Percentiles rank a stretch among this genome's conserved stretches.
Conservation (phyloP, 2,888 invertebrate species). For the Ectemnius cavifrons region DNA sequence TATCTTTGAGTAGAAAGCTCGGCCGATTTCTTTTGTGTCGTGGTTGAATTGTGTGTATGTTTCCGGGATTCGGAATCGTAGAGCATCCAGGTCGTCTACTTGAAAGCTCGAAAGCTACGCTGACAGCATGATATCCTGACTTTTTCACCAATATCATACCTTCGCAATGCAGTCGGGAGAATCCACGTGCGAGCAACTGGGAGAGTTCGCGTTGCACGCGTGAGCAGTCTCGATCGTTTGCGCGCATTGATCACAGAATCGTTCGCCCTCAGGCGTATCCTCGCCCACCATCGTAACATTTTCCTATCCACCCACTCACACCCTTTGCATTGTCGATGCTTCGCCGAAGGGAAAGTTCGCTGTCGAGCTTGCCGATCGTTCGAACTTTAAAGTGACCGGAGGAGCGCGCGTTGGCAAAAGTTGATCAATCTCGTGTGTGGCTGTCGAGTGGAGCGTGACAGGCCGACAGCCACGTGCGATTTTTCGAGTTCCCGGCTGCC, state of each 20-base stretch:
- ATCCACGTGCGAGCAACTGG: slow-evolving; percentile 18
- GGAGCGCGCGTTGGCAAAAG: too few species aligned
- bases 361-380: too few species aligned
- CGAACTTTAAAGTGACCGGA: too few species aligned
- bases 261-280: not conserved
- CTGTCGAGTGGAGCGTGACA: slow-evolving; percentile 13
- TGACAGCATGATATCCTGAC: slow-evolving; percentile 1
- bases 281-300: slow-evolving; percentile 16
- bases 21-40: slow-evolving; percentile 39
- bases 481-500: not conserved
- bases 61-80: slow-evolving; percentile 26
- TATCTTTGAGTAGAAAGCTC: slow-evolving; percentile 15
- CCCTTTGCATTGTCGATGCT: too few species aligned
- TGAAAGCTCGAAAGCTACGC: not conserved
- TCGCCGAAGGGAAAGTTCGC: too few species aligned
- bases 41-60: slow-evolving; percentile 51
- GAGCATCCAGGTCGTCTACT: slow-evolving; percentile 16
- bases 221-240: not conserved
- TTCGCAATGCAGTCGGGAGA: slow-evolving; percentile 30
- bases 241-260: too few species aligned
- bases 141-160: slow-evolving; percentile 7
- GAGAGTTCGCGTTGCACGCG: not conserved
- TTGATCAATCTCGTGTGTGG: not conserved
- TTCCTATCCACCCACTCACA: slow-evolving; percentile 19
- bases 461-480: slow-evolving; percentile 9